Percentiles rank a stretch among this genome's conserved stretches.
These are phyloP conservation scores for Drosophila bipectinata DNA, from an alignment of 1,140 invertebrate genomes.

Conservation along the genomic window DNA sequence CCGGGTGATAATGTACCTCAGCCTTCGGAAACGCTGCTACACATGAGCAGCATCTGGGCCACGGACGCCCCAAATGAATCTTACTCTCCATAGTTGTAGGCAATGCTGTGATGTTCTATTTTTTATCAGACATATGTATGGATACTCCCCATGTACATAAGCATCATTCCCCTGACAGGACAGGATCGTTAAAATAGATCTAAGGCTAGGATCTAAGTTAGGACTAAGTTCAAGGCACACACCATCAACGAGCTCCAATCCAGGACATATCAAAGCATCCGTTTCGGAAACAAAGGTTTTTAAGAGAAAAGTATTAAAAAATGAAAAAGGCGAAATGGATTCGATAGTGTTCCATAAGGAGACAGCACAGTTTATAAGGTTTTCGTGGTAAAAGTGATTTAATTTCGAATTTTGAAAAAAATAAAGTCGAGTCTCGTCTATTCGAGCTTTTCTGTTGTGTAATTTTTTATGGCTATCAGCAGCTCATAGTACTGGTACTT, in stretches of 20 bases:
- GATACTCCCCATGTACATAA: conserved; percentile 28
- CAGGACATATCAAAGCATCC: background rate
- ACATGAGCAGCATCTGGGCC: conserved; percentile 78
- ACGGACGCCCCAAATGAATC: conserved; percentile 16
- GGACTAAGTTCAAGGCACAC: background rate
- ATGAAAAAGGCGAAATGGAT: background rate
- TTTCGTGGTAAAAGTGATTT: conserved; percentile 40
- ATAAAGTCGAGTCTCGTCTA: background rate
- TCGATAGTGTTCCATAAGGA: background rate
- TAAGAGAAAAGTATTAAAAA: background rate
- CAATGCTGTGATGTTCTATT: conserved; percentile 71
- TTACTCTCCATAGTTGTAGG: conserved; percentile 51
- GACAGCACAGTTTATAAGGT: conserved; percentile 8
- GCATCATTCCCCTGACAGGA: conserved; percentile 2
- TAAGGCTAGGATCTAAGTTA: conserved; percentile 23
- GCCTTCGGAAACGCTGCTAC: conserved; percentile 85
- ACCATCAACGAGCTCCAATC: background rate
- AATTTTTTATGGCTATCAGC: background rate
- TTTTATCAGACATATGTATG: conserved; percentile 49
- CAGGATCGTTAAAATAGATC: conserved; percentile 1
- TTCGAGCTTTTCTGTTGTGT: background rate
- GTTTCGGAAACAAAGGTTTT: background rate
- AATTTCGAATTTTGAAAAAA: conserved; percentile 17
- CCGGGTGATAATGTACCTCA: conserved; percentile 85
- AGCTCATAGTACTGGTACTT: conserved; percentile 1